Base-by-base conservation (phyloP, 2,797 vertebrate species). In the Bovichtus variegatus region DNA sequence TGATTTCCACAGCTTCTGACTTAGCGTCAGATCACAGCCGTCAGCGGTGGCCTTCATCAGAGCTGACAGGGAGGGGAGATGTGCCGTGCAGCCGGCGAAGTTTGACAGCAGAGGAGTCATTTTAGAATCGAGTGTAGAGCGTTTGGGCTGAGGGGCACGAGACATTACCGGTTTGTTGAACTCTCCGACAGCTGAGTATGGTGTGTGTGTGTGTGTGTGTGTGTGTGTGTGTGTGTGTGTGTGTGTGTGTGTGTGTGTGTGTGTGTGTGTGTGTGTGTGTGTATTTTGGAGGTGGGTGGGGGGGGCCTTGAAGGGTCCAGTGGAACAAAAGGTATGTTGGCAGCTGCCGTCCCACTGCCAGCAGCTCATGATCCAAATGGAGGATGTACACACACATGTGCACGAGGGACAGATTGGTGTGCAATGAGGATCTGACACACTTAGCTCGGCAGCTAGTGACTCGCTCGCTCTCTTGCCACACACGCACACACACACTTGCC, bases 311-410 rank as follows among this genome's bases (percentile, higher is more conserved):
- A 55, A 78, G 84, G 76, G 84, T 83, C 81, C 71, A 76, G 49
- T 85, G 65, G 82, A 92, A 91, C 93, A 94, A 94, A 94, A 95
- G 92, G 92, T 92, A 92, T 92, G 89, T 81, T 61, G 85, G 90
- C 94, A 96, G 92, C 95, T 96, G 94, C 88, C 68, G 74, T 76
- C 83, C 67, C 64, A 58, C 86, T 84, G 90, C 89, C 80, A 74
- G 77, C 77, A 84, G 87, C 86, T 87, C 76, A 78, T 79, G 83
- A 85, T 92, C 87, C 83, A 81, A 83, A 81, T 87, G 89, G 86
- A 83, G 78, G 80, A 85, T 78, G 83, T 74, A 87, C 71, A 82
- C 87, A 79, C 84, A 89, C 76, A 80, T 61, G 71, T 80, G 76
- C 74, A 74, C 23, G 2, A 59, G 80, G 53, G 67, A 74, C 58